phyloP scores from a whole-genome alignment of 1,140 invertebrate genomes.

The Parasteatoda tepidariorum region DNA sequence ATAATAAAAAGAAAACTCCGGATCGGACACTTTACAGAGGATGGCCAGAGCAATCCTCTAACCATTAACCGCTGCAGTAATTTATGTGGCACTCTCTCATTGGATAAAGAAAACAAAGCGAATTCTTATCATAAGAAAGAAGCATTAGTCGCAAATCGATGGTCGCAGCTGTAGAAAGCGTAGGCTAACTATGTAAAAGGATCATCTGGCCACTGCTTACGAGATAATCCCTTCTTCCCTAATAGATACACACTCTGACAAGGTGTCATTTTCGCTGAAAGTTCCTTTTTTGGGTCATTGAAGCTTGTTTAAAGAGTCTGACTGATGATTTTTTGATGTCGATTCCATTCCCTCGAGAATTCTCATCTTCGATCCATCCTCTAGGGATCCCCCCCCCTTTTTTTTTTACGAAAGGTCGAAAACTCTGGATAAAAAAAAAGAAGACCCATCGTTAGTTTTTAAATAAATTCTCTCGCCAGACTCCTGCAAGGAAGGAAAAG shows the following conservation, averaged over 20 bases:
- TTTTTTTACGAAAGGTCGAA: no score
- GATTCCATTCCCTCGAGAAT: neutral
- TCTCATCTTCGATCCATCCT: neutral
- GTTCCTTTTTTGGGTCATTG: neutral
- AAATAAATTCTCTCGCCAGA: neutral
- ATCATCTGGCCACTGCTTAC: conserved; percentile 35
- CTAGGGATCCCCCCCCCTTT: no score
- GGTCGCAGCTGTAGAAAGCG: neutral
- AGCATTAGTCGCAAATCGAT: conserved; percentile 54
- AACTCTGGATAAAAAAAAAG: neutral
- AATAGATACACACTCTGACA: conserved; percentile 28
- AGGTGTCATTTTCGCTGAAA: conserved; percentile 32
- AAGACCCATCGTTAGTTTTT: neutral
- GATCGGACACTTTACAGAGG: conserved; percentile 16
- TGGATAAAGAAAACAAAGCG: conserved; percentile 11
- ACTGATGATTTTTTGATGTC: conserved; percentile 27
- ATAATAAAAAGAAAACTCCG: neutral
- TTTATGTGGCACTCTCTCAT: conserved; percentile 38
- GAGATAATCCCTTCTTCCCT: conserved; percentile 29
- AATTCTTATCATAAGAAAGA: conserved; percentile 4
- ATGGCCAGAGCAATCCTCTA: neutral
- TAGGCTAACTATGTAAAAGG: conserved; percentile 11
- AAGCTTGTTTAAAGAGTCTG: neutral
- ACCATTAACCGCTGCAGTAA: conserved; percentile 18
- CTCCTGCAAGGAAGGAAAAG: neutral